Percentiles rank a stretch among this genome's conserved stretches.
Evolutionary conservation across 1,140 invertebrate genomes (phyloP).

Genomic region (Coenobita brevimanus): DNA sequence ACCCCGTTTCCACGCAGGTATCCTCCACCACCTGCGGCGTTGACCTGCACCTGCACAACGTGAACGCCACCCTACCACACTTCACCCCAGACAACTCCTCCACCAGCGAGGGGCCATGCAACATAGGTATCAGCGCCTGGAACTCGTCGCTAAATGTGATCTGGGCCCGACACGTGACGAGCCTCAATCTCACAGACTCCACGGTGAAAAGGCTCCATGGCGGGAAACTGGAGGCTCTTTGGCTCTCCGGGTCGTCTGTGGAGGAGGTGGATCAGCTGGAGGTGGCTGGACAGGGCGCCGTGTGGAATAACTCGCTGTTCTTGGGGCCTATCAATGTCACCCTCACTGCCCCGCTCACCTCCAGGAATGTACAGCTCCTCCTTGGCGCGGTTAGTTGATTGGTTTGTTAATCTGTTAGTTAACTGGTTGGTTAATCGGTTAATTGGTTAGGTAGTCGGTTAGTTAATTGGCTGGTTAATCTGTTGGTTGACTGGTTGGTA

Average conservation of each 20-base stretch:
- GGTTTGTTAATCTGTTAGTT: too few relatives aligned
- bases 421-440: too few relatives aligned
- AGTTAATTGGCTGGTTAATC: too few relatives aligned
- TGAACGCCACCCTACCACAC: neutral
- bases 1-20: neutral
- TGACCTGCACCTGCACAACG: neutral
- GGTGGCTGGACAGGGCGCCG: neutral
- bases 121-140: neutral
- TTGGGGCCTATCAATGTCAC: neutral
- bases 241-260: neutral
- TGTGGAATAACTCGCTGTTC: neutral
- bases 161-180: neutral
- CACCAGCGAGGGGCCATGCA: neutral
- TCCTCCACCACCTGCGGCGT: neutral
- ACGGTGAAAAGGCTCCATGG: slow-evolving; percentile 40
- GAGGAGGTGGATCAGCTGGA: slow-evolving; percentile 25
- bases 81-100: neutral
- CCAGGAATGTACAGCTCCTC: neutral
- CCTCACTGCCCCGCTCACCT: neutral
- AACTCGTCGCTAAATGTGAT: slow-evolving; percentile 21
- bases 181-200: slow-evolving; percentile 9
- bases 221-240: slow-evolving; percentile 24
- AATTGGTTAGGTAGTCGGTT: too few relatives aligned
- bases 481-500: too few relatives aligned
- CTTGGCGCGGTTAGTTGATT: neutral